These are phyloP conservation scores for Thunnus thynnus DNA, from an alignment of 2,113 vertebrate species.

Conservation along the genomic window DNA sequence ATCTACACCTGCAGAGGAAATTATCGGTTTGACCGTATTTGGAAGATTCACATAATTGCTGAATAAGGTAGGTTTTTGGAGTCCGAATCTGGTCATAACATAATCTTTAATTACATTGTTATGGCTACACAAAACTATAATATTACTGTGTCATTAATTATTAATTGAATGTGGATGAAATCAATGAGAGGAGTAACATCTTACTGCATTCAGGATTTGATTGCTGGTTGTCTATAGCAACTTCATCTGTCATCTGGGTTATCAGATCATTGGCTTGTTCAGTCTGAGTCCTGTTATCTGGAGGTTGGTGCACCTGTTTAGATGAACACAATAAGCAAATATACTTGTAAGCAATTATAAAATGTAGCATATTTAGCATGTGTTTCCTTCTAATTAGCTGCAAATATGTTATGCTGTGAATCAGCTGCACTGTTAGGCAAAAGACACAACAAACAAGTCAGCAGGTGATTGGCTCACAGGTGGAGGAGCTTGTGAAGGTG, in stretches of 20 bases:
- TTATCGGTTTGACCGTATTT: background rate
- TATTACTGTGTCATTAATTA: conserved; percentile 4
- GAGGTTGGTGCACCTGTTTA: conserved; percentile 86
- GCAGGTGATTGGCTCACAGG: conserved; percentile 84
- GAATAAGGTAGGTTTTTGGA: background rate
- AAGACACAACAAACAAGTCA: background rate
- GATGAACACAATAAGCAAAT: conserved; percentile 36
- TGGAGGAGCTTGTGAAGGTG: conserved; percentile 82
- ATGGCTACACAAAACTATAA: background rate
- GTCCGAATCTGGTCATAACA: background rate
- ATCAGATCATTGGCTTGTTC: conserved; percentile 92
- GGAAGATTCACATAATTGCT: background rate
- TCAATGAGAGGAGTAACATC: conserved; percentile 5
- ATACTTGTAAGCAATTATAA: conserved; percentile 1
- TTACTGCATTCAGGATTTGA: conserved; percentile 76
- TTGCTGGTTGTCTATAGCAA: conserved; percentile 88
- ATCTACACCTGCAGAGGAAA: conserved; percentile 72
- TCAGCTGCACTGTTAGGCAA: background rate
- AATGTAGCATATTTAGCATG: background rate
- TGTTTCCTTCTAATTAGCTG: background rate
- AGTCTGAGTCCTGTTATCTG: conserved; percentile 87
- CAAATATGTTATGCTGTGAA: background rate
- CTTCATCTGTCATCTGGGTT: conserved; percentile 90
- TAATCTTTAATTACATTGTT: background rate
- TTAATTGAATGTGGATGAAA: background rate